These are phyloP conservation scores for Lepidothrix coronata DNA, from an alignment of 2,113 vertebrate species.

Conservation along the genomic window DNA sequence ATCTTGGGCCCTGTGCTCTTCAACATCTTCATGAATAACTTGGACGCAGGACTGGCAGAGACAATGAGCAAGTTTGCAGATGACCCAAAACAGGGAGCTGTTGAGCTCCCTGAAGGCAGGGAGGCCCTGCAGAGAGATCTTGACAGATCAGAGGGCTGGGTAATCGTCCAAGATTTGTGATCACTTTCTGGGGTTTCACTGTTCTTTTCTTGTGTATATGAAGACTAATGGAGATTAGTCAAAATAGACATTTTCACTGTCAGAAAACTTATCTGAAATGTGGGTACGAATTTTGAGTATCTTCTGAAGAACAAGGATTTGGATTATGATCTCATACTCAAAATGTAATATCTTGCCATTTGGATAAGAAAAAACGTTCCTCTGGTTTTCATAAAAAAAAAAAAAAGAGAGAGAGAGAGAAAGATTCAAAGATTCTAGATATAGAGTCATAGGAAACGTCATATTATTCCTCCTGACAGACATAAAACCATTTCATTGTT, in stretches of 20 bases:
- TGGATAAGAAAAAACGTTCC: not conserved
- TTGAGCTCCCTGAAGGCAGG: not conserved
- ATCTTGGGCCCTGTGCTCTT: too few species aligned
- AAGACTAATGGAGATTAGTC: not conserved
- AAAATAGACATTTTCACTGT: not conserved
- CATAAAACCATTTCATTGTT: not conserved
- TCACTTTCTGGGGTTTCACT: not conserved
- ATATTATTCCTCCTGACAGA: not conserved
- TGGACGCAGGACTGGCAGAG: not conserved
- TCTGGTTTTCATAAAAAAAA: not conserved
- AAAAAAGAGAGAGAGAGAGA: not conserved
- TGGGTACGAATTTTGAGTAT: not conserved
- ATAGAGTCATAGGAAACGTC: not conserved
- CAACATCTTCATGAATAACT: not conserved
- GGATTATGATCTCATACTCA: not conserved
- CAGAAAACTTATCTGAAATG: not conserved
- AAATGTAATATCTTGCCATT: not conserved
- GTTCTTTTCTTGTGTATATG: accelerated
- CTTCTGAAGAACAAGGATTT: not conserved
- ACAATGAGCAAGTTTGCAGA: not conserved
- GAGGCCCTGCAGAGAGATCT: not conserved
- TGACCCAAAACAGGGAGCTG: not conserved
- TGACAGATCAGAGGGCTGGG: not conserved
- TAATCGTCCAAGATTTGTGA: not conserved
- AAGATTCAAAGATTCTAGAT: not conserved